Base-by-base conservation (phyloP, 2,797 vertebrate genomes). In the Diglossa cyanea region DNA sequence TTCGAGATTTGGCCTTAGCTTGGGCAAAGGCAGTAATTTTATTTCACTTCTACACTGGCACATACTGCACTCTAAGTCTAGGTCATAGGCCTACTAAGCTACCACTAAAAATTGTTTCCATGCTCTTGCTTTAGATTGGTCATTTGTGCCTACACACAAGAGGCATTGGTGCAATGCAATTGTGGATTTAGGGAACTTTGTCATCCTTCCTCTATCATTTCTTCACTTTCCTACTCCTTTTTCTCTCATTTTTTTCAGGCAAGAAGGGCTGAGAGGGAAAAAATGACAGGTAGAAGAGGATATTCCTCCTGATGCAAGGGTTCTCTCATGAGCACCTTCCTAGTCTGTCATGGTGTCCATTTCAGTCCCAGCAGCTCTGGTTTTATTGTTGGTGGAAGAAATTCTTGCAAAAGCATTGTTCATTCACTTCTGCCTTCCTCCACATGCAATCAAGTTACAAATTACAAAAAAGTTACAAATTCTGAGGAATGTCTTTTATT, bases 131-230 rank as follows among this genome's bases (percentile, higher is more conserved):
- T 74, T 74, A 39, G 10, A 9, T 9, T 76, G 8, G 31, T 83
- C 7, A 26, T 80, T 90, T 66, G 8, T 37, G 63, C 10, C 18
- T 88, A 18, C n/a, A 30, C 20, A 44, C 5, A 35, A 20, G 15
- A 8, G 79, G 5, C 4, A 1, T 10, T 30, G 11, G 4, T 50
- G 15, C 4, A 85, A 61, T 0, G 0, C 17, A 35, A 65, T 35
- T 48, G 53, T 3, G 1, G 9, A 35, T 79, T 45, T 55, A 45
- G 7, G 21, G 16, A 90, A 6, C 3, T 58, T 86, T 76, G 4
- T 25, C 23, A n/a, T 17, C 6, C 18, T 79, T 90, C 9, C 4
- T 65, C 17, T 51, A 4, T 17, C 31, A 19, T 74, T 48, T 44
- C 10, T 40, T 76, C 2, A 1, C 17, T 28, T 57, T 75, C 9